Conservation (phyloP, 2,113 vertebrate genomes). For the Atrichornis clamosus region DNA sequence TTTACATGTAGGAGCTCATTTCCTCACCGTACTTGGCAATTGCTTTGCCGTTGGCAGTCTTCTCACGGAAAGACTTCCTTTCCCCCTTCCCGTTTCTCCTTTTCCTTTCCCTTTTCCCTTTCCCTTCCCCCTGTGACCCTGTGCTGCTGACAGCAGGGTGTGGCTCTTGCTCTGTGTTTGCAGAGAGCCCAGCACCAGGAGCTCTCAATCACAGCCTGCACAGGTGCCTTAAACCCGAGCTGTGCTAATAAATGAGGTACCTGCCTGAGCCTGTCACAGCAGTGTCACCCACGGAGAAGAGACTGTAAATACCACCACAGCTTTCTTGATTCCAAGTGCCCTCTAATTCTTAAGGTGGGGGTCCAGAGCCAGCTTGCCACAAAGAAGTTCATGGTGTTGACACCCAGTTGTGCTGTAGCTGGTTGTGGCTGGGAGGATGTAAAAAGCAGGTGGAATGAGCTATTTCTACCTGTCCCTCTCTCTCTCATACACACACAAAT, state of each 20-base stretch:
- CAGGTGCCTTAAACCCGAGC: not conserved
- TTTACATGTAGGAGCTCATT: not conserved
- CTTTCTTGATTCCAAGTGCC: not conserved
- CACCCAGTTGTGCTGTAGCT: not conserved
- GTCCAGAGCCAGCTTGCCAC: not conserved
- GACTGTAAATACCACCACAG: not conserved
- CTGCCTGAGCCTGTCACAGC: not conserved
- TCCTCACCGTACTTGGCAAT: not conserved
- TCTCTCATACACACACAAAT: not conserved
- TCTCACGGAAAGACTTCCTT: not conserved
- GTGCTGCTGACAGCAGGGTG: not conserved
- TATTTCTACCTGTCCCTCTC: not conserved
- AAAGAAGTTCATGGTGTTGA: not conserved
- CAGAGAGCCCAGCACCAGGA: not conserved
- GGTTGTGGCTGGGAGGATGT: not conserved
- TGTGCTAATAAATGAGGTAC: not conserved
- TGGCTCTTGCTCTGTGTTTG: not conserved
- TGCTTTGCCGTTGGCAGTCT: not conserved
- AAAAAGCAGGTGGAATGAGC: not conserved
- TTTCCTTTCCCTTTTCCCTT: not conserved
- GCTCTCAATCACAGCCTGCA: not conserved
- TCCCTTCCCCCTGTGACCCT: not conserved
- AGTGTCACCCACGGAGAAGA: not conserved
- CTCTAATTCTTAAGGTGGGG: not conserved
- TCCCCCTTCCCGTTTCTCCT: not conserved